Conservation (phyloP, 2,797 vertebrate species). For the Spheniscus humboldti region DNA sequence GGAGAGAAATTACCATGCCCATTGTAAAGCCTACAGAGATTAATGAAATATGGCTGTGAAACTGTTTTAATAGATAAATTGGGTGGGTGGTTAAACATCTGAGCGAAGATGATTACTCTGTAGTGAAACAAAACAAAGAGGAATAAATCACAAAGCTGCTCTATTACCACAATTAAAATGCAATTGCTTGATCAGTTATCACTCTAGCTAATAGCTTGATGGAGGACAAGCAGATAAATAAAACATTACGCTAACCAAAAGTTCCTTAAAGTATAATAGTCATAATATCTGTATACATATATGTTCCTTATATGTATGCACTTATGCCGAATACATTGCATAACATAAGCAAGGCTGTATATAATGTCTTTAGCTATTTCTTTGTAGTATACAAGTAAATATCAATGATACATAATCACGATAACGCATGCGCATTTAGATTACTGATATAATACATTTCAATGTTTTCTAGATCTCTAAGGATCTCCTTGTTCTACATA, state of each 20-base stretch:
- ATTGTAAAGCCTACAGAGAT: slow-evolving; percentile 18
- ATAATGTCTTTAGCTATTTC: not conserved
- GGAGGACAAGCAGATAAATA: slow-evolving; percentile 53
- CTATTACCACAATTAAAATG: slow-evolving; percentile 57
- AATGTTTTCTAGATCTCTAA: not conserved
- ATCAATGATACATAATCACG: not conserved
- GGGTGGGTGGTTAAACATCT: slow-evolving; percentile 48
- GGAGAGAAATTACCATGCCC: not conserved
- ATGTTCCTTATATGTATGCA: not conserved
- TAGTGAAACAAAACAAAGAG: slow-evolving; percentile 65
- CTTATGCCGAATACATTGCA: not conserved
- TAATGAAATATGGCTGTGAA: slow-evolving; percentile 42
- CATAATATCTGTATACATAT: not conserved
- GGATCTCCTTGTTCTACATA: not conserved
- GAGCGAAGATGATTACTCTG: slow-evolving; percentile 50
- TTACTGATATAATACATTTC: not conserved
- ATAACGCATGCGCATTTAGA: not conserved
- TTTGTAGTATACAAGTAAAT: not conserved
- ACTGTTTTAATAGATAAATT: slow-evolving; percentile 53
- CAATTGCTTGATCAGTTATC: slow-evolving; percentile 55
- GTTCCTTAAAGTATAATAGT: not conserved
- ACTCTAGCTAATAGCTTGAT: slow-evolving; percentile 40
- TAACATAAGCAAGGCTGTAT: not conserved
- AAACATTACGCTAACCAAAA: not conserved
- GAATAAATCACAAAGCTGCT: slow-evolving; percentile 53